Percentiles rank a stretch among this genome's conserved stretches.
These are phyloP conservation scores for Eristalis intricaria DNA, from an alignment of 2,888 invertebrate genomes.

Conservation along the genomic window DNA sequence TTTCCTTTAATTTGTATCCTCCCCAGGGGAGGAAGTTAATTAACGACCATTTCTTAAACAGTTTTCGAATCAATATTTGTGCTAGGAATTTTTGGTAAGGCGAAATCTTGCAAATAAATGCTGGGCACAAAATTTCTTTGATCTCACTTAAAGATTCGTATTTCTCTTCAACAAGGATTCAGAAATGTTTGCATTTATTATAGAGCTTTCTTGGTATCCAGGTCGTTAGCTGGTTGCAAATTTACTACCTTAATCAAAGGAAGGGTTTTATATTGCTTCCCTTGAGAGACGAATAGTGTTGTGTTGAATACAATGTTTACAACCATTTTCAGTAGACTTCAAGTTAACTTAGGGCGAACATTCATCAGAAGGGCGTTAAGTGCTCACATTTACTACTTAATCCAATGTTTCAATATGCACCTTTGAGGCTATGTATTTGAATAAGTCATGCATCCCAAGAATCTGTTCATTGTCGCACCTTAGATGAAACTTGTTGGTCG, in stretches of 20 bases:
- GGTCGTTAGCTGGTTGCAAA: too few relatives aligned
- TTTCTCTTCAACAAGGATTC: neutral
- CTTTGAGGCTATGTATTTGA: too few relatives aligned
- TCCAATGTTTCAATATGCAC: too few relatives aligned
- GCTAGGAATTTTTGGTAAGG: conserved; percentile 1
- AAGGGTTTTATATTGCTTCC: too few relatives aligned
- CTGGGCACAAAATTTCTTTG: neutral
- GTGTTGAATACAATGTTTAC: neutral
- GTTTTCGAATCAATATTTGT: conserved; percentile 32
- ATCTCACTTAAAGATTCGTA: neutral
- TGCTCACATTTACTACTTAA: neutral
- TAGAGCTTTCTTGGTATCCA: neutral
- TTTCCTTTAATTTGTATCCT: conserved; percentile 46
- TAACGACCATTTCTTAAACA: conserved; percentile 7
- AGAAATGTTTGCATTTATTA: neutral
- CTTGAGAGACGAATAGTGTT: neutral
- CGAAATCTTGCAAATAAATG: neutral
- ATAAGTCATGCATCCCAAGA: too few relatives aligned
- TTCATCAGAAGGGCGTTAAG: too few relatives aligned
- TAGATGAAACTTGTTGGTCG: too few relatives aligned
- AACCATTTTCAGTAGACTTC: too few relatives aligned
- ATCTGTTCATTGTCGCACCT: too few relatives aligned
- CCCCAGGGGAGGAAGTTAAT: conserved; percentile 30
- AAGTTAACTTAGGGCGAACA: too few relatives aligned
- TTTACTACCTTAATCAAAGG: too few relatives aligned